Evolutionary conservation across 2,888 invertebrate species (phyloP).

Genomic region (Gonocerus acuteangulatus): DNA sequence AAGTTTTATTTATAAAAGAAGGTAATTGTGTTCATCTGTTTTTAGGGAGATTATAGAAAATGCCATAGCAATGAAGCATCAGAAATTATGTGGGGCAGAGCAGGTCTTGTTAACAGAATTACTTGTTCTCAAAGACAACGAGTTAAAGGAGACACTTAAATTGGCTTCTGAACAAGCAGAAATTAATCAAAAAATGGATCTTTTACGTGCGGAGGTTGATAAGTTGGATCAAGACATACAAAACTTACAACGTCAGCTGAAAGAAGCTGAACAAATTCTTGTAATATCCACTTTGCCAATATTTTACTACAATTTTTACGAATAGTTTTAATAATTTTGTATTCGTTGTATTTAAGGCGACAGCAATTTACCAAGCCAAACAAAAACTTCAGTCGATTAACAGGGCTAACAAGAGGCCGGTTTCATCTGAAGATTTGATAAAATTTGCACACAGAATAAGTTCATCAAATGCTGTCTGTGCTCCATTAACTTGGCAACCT

Average conservation of each 20-base stretch:
- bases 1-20: too few relatives aligned
- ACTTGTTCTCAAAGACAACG: constrained; percentile 79
- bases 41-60: constrained; percentile 87
- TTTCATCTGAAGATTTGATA: constrained; percentile 89
- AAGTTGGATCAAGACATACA: constrained; percentile 87
- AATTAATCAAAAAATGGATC: constrained; percentile 85
- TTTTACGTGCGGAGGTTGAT: constrained; percentile 79
- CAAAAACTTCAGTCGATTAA: constrained; percentile 87
- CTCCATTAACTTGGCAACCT: constrained; percentile 91
- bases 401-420: constrained; percentile 78
- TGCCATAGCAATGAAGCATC: constrained; percentile 78
- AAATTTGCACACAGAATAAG: constrained; percentile 95
- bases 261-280: constrained; percentile 90
- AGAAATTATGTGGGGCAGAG: constrained; percentile 71
- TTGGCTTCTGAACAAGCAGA: constrained; percentile 84
- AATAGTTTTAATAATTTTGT: too few relatives aligned
- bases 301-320: background rate
- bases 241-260: constrained; percentile 81
- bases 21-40: too few relatives aligned
- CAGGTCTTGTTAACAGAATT: constrained; percentile 79
- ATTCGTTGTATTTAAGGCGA: constrained; percentile 54
- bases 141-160: constrained; percentile 74
- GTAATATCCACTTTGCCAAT: constrained; percentile 41
- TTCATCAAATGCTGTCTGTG: constrained; percentile 94
- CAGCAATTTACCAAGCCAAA: constrained; percentile 90